Conservation (phyloP, 1,140 invertebrate species). For the Prorops nasuta region DNA sequence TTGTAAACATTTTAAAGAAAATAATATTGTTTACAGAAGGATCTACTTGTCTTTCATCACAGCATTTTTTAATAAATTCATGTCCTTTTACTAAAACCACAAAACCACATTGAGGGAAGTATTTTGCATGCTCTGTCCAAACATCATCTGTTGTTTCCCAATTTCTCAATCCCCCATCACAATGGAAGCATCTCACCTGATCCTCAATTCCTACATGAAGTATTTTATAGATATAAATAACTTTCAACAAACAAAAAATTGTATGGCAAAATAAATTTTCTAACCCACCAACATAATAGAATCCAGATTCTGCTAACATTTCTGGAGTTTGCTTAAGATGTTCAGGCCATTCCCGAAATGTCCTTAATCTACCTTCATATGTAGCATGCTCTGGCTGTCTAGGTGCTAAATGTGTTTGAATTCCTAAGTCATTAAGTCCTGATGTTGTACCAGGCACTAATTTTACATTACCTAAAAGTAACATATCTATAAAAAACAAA, state of each 20-base stretch:
- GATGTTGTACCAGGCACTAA: slow-evolving; percentile 34
- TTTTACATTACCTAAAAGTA: slow-evolving; percentile 35
- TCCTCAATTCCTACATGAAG: slow-evolving; percentile 59
- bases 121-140: slow-evolving; percentile 87
- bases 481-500: slow-evolving; percentile 4
- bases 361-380: slow-evolving; percentile 63
- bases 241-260: not conserved
- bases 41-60: slow-evolving; percentile 40
- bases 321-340: slow-evolving; percentile 65
- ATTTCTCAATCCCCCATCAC: slow-evolving; percentile 80
- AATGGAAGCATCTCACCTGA: slow-evolving; percentile 89
- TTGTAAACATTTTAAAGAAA: slow-evolving; percentile 3
- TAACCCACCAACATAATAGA: slow-evolving; percentile 69
- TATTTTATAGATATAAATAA: slow-evolving; percentile 8
- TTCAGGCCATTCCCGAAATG: slow-evolving; percentile 66
- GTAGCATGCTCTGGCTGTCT: slow-evolving; percentile 63
- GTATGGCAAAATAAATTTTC: not conserved
- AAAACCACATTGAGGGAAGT: slow-evolving; percentile 84
- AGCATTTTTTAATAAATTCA: slow-evolving; percentile 68
- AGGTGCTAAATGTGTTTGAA: slow-evolving; percentile 64
- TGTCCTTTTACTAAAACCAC: slow-evolving; percentile 76
- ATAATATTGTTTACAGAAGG: slow-evolving; percentile 27
- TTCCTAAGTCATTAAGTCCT: slow-evolving; percentile 62
- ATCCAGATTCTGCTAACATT: slow-evolving; percentile 71
- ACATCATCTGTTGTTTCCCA: slow-evolving; percentile 86